Evolutionary conservation across 2,888 invertebrate genomes (phyloP).

Genomic region (Orchesellides sinensis): DNA sequence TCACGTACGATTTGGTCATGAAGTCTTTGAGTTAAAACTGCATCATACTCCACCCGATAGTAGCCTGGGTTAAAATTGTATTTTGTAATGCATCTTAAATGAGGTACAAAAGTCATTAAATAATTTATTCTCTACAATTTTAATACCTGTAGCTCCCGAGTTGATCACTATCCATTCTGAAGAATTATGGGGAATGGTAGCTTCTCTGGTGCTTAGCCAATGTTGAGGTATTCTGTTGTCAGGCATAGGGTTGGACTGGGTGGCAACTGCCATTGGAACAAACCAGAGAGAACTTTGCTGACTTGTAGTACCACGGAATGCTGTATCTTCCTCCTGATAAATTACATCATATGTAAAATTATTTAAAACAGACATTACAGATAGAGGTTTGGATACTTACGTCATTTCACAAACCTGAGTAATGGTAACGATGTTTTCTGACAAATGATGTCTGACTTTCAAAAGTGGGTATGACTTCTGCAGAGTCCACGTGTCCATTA

Average conservation of each 20-base stretch:
- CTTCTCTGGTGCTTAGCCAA: constrained; percentile 51
- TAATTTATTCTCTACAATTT: too few relatives aligned
- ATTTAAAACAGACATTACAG: not conserved
- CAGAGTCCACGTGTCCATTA: constrained; percentile 86
- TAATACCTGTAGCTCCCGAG: constrained; percentile 61
- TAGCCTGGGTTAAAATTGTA: constrained; percentile 81
- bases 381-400: constrained; percentile 11
- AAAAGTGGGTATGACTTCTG: constrained; percentile 85
- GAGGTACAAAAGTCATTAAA: not conserved
- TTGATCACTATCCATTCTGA: constrained; percentile 65
- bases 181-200: constrained; percentile 38
- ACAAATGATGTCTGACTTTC: constrained; percentile 76
- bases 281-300: constrained; percentile 57
- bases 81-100: not conserved
- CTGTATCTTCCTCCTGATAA: constrained; percentile 49
- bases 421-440: constrained; percentile 36
- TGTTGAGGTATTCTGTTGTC: constrained; percentile 53
- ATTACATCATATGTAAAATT: too few relatives aligned
- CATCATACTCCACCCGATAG: constrained; percentile 90
- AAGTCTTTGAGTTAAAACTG: constrained; percentile 74
- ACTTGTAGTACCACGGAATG: not conserved
- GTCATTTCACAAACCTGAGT: constrained; percentile 51
- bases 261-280: constrained; percentile 66
- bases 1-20: constrained; percentile 60
- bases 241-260: constrained; percentile 45